Conservation (phyloP, 2,797 vertebrate species). For the Urophycis tenuis region DNA sequence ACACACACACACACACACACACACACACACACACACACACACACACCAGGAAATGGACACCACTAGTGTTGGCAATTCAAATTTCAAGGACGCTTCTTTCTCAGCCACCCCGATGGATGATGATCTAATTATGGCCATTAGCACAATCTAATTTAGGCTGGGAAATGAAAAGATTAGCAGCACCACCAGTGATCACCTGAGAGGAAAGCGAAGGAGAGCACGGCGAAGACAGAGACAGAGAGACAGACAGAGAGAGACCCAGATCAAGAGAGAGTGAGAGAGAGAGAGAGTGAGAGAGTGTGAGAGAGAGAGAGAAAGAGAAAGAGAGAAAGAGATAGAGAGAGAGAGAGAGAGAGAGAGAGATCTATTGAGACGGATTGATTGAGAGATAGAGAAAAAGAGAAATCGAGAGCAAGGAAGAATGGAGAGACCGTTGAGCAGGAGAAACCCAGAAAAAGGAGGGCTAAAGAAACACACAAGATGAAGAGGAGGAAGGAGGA, state of each 20-base stretch:
- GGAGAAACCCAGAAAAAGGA: not conserved
- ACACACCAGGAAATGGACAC: not conserved
- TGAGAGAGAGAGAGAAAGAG: not conserved
- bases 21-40: not conserved
- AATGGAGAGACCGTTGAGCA: not conserved
- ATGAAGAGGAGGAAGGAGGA: too few species aligned
- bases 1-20: conserved; percentile 1
- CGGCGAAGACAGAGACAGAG: not conserved
- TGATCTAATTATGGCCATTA: conserved; percentile 7
- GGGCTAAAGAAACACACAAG: not conserved
- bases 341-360: not conserved
- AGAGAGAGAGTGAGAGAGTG: not conserved
- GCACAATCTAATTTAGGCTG: conserved; percentile 4
- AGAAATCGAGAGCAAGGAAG: not conserved
- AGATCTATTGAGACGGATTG: not conserved
- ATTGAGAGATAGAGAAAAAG: not conserved
- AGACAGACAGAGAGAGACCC: not conserved
- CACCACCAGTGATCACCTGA: not conserved
- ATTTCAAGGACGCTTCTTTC: conserved; percentile 1
- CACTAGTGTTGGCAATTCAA: not conserved
- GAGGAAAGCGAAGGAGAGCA: not conserved
- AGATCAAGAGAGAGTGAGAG: not conserved
- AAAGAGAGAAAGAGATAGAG: not conserved
- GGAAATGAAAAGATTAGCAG: conserved; percentile 2
- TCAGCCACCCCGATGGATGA: not conserved